Conservation (phyloP, 30 jellyfish, hydroid and myxozoan species). For the Nemopilema nomurai region DNA sequence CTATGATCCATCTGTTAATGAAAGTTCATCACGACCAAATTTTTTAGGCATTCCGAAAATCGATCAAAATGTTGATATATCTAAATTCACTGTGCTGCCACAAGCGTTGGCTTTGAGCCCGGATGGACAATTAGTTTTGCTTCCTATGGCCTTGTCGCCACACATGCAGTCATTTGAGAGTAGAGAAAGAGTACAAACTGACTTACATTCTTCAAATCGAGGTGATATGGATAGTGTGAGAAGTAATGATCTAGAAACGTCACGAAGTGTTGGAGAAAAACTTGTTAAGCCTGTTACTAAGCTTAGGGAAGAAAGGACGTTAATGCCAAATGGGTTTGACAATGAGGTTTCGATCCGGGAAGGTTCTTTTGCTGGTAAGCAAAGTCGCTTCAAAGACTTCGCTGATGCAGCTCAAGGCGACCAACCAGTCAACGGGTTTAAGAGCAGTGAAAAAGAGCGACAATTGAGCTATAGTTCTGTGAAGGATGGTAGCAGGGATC, state of each 20-base stretch:
- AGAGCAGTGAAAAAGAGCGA: background rate
- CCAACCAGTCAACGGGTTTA: background rate
- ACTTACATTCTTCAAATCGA: background rate
- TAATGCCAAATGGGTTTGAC: background rate
- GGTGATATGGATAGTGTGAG: background rate
- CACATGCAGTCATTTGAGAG: slow-evolving; percentile 2
- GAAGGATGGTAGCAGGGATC: background rate
- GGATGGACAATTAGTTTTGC: slow-evolving; percentile 66
- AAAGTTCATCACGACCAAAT: background rate
- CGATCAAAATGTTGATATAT: slow-evolving; percentile 20
- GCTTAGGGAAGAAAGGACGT: background rate
- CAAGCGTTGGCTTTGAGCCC: slow-evolving; percentile 83
- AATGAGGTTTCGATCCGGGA: background rate
- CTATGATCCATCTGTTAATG: background rate
- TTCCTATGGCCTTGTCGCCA: slow-evolving; percentile 81
- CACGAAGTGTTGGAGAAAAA: background rate
- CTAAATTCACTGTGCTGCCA: slow-evolving; percentile 68
- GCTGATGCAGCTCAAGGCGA: background rate
- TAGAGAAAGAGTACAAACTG: background rate
- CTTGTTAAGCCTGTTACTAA: background rate
- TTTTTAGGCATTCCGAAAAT: slow-evolving; percentile 3
- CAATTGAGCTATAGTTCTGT: background rate
- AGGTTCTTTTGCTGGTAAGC: background rate
- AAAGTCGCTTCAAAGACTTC: background rate
- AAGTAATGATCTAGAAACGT: background rate